Evolutionary conservation across 2,888 invertebrate genomes (phyloP).

Genomic region (Latheticus oryzae): DNA sequence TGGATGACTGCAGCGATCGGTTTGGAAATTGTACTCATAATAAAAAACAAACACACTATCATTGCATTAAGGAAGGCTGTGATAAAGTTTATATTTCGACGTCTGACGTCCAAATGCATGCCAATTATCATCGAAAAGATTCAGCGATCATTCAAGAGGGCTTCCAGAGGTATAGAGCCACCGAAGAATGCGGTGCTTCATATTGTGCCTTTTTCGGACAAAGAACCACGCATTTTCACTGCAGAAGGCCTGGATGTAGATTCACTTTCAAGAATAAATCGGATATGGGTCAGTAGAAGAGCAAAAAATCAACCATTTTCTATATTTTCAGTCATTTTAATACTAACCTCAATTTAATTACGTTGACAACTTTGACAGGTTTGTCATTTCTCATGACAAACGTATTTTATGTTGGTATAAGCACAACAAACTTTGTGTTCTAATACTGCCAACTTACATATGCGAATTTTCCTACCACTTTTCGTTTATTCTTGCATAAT

Average conservation of each 20-base stretch:
- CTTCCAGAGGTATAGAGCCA: conserved; percentile 95
- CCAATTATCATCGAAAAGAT: conserved; percentile 98
- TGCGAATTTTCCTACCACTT: no score
- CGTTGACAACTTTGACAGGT: conserved; percentile 1
- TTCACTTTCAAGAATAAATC: conserved; percentile 99
- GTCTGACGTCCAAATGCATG: conserved; percentile 99
- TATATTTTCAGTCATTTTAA: no score
- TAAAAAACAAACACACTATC: conserved; percentile 95
- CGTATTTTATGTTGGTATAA: background rate
- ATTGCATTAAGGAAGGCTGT: conserved; percentile 94
- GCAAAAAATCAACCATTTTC: conserved; percentile 76
- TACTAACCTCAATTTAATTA: background rate
- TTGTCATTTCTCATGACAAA: conserved; percentile 8
- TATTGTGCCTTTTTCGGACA: conserved; percentile 94
- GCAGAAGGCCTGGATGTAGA: conserved; percentile 88
- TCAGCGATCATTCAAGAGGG: conserved; percentile 98
- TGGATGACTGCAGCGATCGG: conserved; percentile 92
- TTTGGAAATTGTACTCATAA: conserved; percentile 84
- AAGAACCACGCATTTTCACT: conserved; percentile 97
- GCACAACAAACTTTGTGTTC: no score
- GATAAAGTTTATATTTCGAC: conserved; percentile 98
- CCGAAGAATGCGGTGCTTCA: conserved; percentile 93
- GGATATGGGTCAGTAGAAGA: conserved; percentile 99
- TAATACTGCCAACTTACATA: no score
- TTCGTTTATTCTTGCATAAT: no score